A percentile compares a stretch with the other conserved stretches of the same genome.
Evolutionary conservation across 2,797 vertebrate genomes (phyloP).

Genomic region (Xiphorhynchus erythropygius): DNA sequence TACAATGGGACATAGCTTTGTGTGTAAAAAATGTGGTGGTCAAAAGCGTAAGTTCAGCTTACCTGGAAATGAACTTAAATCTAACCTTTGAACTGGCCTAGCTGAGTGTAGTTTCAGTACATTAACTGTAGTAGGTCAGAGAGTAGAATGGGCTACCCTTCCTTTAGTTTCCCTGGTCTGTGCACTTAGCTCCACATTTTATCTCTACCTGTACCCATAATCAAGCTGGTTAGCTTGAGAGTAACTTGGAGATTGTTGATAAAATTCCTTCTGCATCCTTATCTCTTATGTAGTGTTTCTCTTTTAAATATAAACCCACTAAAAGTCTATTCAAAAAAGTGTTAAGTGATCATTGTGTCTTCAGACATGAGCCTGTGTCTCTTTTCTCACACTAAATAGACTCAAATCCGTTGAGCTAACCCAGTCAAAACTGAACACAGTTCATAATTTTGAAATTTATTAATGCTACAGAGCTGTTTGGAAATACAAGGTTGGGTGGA

Average conservation of each 20-base stretch:
- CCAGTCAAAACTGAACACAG: background rate
- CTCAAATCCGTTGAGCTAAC: background rate
- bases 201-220: background rate
- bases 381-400: background rate
- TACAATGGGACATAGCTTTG: background rate
- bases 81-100: background rate
- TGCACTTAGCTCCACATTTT: background rate
- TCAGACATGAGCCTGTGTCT: background rate
- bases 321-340: background rate
- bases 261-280: background rate
- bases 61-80: background rate
- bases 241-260: background rate
- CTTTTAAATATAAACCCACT: background rate
- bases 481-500: background rate
- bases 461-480: background rate
- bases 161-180: background rate
- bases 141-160: background rate
- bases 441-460: background rate
- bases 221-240: background rate
- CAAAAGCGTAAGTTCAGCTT: background rate
- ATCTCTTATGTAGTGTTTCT: background rate
- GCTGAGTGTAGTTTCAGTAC: background rate
- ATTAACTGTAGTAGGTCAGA: background rate
- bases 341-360: background rate
- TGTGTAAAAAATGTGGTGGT: background rate